phyloP scores from a whole-genome alignment of 2,797 vertebrate species.

The Lepus townsendii region DNA sequence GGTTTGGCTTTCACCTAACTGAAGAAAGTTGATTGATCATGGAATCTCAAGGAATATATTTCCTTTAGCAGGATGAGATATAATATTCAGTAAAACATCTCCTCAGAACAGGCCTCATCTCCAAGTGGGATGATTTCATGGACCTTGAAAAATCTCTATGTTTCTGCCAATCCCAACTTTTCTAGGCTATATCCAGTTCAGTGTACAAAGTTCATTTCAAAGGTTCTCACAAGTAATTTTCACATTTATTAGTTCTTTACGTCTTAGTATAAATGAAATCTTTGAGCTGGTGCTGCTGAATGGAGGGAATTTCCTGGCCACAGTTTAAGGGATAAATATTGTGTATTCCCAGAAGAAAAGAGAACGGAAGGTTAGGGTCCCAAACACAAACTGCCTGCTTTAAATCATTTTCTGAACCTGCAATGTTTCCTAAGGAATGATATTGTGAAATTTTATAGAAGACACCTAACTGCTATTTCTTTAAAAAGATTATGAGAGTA shows the following conservation, averaged over 20 bases:
- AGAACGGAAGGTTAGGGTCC: not conserved
- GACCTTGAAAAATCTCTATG: not conserved
- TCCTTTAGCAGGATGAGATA: constrained; percentile 31
- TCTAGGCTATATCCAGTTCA: not conserved
- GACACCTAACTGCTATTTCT: not conserved
- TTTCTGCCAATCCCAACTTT: constrained; percentile 11
- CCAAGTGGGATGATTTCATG: constrained; percentile 6
- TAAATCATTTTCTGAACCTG: constrained; percentile 13
- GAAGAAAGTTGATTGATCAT: not conserved
- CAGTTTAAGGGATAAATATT: not conserved
- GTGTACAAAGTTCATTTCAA: constrained; percentile 51
- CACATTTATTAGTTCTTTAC: constrained; percentile 7
- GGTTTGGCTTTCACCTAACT: constrained; percentile 32
- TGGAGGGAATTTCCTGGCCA: not conserved
- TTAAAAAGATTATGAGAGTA: not conserved
- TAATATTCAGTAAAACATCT: not conserved
- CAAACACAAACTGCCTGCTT: not conserved
- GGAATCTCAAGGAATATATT: not conserved
- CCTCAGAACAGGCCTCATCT: not conserved
- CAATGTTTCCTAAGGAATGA: not conserved
- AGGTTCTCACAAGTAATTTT: not conserved
- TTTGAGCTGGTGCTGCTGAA: not conserved
- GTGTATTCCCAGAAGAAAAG: not conserved
- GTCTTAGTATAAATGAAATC: constrained; percentile 33
- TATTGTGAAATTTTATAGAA: constrained; percentile 46